Evolutionary conservation across 2,888 invertebrate genomes (phyloP), one percentile per base, ranked within the genome.

Genomic region (Drosophila planitibia): DNA sequence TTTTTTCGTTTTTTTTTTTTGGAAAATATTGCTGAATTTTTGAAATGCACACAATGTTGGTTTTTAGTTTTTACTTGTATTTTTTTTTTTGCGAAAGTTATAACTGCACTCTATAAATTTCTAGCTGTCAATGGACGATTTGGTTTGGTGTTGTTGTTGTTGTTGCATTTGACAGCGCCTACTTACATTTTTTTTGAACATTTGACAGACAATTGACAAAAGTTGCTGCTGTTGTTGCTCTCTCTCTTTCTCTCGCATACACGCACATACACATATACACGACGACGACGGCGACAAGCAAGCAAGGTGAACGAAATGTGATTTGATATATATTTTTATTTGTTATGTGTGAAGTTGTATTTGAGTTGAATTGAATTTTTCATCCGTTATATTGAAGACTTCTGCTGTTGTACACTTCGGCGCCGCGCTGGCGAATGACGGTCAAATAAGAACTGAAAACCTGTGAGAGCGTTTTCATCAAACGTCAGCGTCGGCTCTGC

Each of bases 401-500:
- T 74, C 75, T 85, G 81, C 87, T 85, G 76, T 85, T 83, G 86
- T 83, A 81, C 83, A 83, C 85, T 81, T 85, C 88, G 88, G 81
- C 85, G 85, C 83, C 88, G 86, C 82, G 82, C 84, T 86, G 85
- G 89, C 85, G 85, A 86, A 84, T 86, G 86, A 87, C 79, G 79
- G 87, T 77, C 82, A 82, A 89, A 90, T 90, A 89, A 87, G 90
- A 88, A 86, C 85, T 85, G 88, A 84, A 84, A 87, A 89, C 81
- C 82, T 84, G 83, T 62, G 90, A 85, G 83, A 79, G 79, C 79
- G 81, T 67, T 63, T 57, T 57, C 39, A 44, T 57, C 39, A 44
- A 66, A 79, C 72, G 57, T 65, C 72, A 68, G 54, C 74, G 68
- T 69, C 76, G 80, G 81, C 59, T 58, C 70, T 70, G 51, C 54